Percentiles rank a stretch among this genome's conserved stretches.
Evolutionary conservation across 2,888 invertebrate species (phyloP).

Genomic region (Troglohyphantes excavatus): DNA sequence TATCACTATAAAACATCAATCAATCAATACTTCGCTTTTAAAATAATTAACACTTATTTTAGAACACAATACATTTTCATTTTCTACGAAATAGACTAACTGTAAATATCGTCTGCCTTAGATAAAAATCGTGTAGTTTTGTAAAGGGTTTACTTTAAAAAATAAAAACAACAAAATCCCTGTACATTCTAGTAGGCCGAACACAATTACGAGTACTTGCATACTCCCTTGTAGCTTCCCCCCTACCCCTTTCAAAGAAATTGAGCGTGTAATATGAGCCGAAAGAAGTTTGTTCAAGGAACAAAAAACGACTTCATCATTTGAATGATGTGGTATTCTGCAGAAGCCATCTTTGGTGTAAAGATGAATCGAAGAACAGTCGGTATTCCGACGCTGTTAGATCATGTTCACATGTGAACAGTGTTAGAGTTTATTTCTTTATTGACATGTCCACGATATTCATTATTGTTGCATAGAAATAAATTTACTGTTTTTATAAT

Average conservation of each 20-base stretch:
- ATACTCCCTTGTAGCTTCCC: constrained; percentile 14
- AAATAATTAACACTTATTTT: background rate
- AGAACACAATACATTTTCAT: constrained; percentile 2
- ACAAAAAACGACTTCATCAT: constrained; percentile 17
- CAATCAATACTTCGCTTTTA: background rate
- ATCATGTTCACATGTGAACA: constrained; percentile 74
- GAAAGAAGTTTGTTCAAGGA: background rate
- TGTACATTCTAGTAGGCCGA: constrained; percentile 35
- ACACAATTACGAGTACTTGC: constrained; percentile 13
- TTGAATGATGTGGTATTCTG: background rate
- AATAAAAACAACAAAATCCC: constrained; percentile 11
- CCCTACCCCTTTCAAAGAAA: constrained; percentile 33
- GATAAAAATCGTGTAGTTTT: constrained; percentile 38
- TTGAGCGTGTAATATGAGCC: background rate
- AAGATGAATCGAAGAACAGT: constrained; percentile 61
- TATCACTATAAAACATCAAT: too few species aligned
- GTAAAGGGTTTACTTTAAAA: constrained; percentile 46
- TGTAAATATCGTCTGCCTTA: constrained; percentile 40
- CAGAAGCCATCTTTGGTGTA: constrained; percentile 39
- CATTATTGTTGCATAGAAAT: constrained; percentile 78
- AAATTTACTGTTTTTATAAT: constrained; percentile 78
- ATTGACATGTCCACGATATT: constrained; percentile 75
- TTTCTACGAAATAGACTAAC: constrained; percentile 25
- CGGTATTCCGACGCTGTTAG: constrained; percentile 71
- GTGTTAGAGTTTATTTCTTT: constrained; percentile 78